Conservation (phyloP, 2,888 invertebrate genomes). For the Drosophila neonasuta region DNA sequence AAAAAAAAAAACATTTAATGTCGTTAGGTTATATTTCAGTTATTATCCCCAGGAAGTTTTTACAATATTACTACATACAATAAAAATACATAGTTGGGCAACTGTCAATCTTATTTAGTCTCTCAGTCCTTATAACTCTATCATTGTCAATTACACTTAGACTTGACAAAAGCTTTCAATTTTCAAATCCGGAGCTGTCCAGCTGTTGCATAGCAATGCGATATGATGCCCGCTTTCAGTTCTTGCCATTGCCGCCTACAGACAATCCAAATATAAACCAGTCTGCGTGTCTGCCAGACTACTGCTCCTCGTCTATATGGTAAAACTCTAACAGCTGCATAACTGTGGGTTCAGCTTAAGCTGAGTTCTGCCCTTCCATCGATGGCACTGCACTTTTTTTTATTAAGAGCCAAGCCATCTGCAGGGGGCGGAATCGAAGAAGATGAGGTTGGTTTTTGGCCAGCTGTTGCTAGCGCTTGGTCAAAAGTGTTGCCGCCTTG, state of each 20-base stretch:
- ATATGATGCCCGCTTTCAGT: conserved; percentile 11
- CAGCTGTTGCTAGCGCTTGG: conserved; percentile 64
- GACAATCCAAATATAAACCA: conserved; percentile 60
- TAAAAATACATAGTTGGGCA: too few species aligned
- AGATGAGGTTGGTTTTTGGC: conserved; percentile 11
- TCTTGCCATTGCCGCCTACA: conserved; percentile 32
- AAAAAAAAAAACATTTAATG: too few species aligned
- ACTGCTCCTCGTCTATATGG: background rate
- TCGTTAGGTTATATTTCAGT: too few species aligned
- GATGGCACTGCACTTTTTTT: conserved; percentile 48
- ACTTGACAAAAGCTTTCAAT: conserved; percentile 23
- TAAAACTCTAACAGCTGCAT: conserved; percentile 20
- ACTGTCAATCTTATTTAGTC: background rate
- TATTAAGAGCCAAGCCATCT: conserved; percentile 25
- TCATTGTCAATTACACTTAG: conserved; percentile 11
- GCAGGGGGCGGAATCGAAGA: background rate
- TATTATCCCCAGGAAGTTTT: too few species aligned
- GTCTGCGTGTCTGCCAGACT: background rate
- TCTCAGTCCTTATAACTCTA: background rate
- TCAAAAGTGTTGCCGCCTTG: conserved; percentile 22
- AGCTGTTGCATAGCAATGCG: conserved; percentile 42
- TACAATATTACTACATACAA: background rate
- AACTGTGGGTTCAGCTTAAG: conserved; percentile 16
- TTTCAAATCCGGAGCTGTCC: conserved; percentile 22
- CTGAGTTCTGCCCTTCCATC: conserved; percentile 4